Base-by-base conservation (phyloP, 2,113 vertebrate genomes). In the Archilochus colubris region DNA sequence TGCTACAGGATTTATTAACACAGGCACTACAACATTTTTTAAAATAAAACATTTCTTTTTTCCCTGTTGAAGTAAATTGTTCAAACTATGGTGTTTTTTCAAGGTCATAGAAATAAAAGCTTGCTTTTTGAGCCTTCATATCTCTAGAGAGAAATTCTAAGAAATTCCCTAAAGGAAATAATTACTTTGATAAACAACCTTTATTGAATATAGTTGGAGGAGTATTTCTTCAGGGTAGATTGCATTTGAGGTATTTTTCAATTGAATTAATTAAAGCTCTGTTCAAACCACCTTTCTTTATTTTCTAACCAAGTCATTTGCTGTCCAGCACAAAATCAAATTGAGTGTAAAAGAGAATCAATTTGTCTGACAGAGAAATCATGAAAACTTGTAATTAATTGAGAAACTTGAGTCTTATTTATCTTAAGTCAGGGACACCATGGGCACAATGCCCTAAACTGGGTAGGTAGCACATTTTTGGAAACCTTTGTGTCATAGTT, bases 171-270 rank as follows among this genome's bases (percentile, higher is more conserved):
- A 88, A 95, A 93, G 92, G 78, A 96, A 96, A 97, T 91, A 97
- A 97, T 96, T 96, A 96, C 43, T 94, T 94, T 97, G 81, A 96
- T 89, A 96, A 97, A 97, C 50, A 97, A 81, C 68, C 12, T 89
- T 96, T 97, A 95, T 77, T 94, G 94, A 95, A 96, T 85, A 89
- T 78, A 82, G 73, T 93, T 92, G 50, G 78, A 95, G 70, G 59
- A 85, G 30, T 73, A 87, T 95, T 95, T 94, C 94, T 97, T 95
- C 77, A 74, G 61, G 86, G 74, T 96, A 64, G 57, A 59, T 79
- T 95, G 55, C 31, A 78, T 91, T 89, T 94, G 93, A 95, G 92
- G 50, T 94, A 73, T 80, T 96, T 96, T 90, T 94, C 96, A 95
- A 82, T 88, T 10, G 72, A 96, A 97, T 96, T 96, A 96, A 97